Evolutionary conservation across 2,888 invertebrate genomes (phyloP).

Genomic region (Cheilosia pagana): DNA sequence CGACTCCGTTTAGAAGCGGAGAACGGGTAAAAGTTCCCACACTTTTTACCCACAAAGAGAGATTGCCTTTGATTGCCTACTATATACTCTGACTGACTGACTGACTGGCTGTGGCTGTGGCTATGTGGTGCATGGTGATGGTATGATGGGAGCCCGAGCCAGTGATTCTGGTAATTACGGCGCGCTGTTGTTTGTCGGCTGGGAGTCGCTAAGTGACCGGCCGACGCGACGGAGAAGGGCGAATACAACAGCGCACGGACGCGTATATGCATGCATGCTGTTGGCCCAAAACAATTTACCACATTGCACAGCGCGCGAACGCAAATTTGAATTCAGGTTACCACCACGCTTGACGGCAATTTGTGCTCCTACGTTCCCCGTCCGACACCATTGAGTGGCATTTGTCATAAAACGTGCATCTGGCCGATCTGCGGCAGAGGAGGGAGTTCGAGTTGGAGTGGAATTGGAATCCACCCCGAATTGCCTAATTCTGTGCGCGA

Average conservation of each 20-base stretch:
- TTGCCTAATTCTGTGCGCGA: slow-evolving; percentile 69
- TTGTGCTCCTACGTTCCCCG: slow-evolving; percentile 33
- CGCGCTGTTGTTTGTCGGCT: slow-evolving; percentile 74
- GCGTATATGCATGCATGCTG: slow-evolving; percentile 53
- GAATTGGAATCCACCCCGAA: slow-evolving; percentile 67
- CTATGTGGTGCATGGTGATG: slow-evolving; percentile 35
- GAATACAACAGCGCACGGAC: slow-evolving; percentile 16
- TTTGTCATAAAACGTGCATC: slow-evolving; percentile 75
- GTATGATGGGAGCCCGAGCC: slow-evolving; percentile 74
- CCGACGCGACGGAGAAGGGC: slow-evolving; percentile 35
- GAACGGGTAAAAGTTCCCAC: slow-evolving; percentile 71
- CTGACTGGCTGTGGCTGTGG: slow-evolving; percentile 12
- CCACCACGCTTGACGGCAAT: slow-evolving; percentile 59
- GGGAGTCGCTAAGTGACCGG: slow-evolving; percentile 72
- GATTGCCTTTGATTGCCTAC: slow-evolving; percentile 75
- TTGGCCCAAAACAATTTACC: slow-evolving; percentile 72
- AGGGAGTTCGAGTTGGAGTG: slow-evolving; percentile 20
- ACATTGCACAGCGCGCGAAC: slow-evolving; percentile 61
- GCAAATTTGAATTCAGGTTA: slow-evolving; percentile 73
- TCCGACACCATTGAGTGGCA: slow-evolving; percentile 67
- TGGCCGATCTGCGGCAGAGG: slow-evolving; percentile 34
- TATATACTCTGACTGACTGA: slow-evolving; percentile 21
- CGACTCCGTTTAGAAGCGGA: slow-evolving; percentile 54
- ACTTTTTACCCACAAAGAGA: slow-evolving; percentile 63
- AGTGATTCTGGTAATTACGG: slow-evolving; percentile 74